Conservation (phyloP, 2,797 vertebrate genomes). For the Amblyopsis hoosieri region DNA sequence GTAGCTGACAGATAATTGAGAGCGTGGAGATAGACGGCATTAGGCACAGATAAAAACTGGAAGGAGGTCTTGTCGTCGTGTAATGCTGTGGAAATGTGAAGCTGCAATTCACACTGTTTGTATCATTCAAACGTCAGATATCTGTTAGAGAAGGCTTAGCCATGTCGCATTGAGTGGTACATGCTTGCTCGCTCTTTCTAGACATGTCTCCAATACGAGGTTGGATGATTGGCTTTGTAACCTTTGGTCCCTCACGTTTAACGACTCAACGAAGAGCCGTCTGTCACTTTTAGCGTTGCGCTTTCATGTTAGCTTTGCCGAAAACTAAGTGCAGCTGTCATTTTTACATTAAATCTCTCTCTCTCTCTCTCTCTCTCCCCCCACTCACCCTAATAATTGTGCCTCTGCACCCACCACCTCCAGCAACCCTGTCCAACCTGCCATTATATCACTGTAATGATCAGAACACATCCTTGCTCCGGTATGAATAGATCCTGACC, state of each 20-base stretch:
- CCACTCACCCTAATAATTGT: slow-evolving; percentile 52
- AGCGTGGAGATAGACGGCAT: slow-evolving; percentile 61
- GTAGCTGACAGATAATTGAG: slow-evolving; percentile 70
- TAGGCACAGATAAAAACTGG: slow-evolving; percentile 57
- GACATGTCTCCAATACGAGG: slow-evolving; percentile 12
- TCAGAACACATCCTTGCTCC: slow-evolving; percentile 25
- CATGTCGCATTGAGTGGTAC: too few relatives aligned
- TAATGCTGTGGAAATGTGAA: slow-evolving; percentile 44
- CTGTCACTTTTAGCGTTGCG: slow-evolving; percentile 10
- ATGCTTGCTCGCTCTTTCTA: slow-evolving; percentile 10
- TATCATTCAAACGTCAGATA: slow-evolving; percentile 29
- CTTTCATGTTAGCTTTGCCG: slow-evolving; percentile 38
- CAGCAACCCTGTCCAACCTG: slow-evolving; percentile 8
- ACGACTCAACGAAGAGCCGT: slow-evolving; percentile 21
- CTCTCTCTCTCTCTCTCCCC: slow-evolving; percentile 38
- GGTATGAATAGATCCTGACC: too few relatives aligned
- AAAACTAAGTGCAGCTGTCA: slow-evolving; percentile 49
- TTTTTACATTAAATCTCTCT: slow-evolving; percentile 45
- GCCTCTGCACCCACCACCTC: slow-evolving; percentile 4
- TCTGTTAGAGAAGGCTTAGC: slow-evolving; percentile 48
- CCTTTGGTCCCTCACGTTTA: slow-evolving; percentile 6
- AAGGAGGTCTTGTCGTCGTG: slow-evolving; percentile 60
- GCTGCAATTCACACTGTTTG: slow-evolving; percentile 9
- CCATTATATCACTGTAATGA: slow-evolving; percentile 40
- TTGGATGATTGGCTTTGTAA: slow-evolving; percentile 1